These are phyloP conservation scores for Recurvirostra avosetta DNA, from an alignment of 2,113 vertebrate species.

Conservation along the genomic window DNA sequence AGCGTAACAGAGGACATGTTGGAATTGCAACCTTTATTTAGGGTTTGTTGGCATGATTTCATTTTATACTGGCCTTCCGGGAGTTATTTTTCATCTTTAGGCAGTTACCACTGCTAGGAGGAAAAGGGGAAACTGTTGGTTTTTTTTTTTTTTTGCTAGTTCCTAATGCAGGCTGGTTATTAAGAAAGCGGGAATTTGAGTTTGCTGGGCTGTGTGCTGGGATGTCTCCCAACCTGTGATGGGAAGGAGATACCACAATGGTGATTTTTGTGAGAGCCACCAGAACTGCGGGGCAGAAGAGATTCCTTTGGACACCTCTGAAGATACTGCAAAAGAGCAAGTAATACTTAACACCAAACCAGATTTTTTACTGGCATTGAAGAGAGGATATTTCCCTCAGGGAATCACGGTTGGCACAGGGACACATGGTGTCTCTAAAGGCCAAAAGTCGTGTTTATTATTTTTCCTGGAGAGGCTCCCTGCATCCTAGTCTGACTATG, in stretches of 20 bases:
- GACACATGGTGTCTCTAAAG: neutral
- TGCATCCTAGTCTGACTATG: neutral
- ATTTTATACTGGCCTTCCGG: neutral
- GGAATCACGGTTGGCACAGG: neutral
- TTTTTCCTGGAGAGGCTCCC: neutral
- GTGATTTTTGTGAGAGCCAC: neutral
- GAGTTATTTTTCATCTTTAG: slow-evolving; percentile 19
- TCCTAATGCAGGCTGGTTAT: neutral
- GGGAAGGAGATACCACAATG: neutral
- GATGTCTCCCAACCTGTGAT: neutral
- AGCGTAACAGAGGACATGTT: neutral
- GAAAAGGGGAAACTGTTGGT: neutral
- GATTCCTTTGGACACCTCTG: neutral
- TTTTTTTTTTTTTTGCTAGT: neutral
- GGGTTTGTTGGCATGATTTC: slow-evolving; percentile 3
- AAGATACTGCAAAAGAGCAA: neutral
- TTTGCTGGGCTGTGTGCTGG: neutral
- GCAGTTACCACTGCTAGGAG: neutral
- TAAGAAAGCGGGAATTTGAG: neutral
- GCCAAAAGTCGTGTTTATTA: neutral
- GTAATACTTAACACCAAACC: neutral
- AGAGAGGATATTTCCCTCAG: neutral
- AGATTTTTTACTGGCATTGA: neutral
- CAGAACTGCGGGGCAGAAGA: neutral
- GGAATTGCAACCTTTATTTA: slow-evolving; percentile 19